phyloP scores from a whole-genome alignment of 2,888 invertebrate genomes.

The Agapetus fuscipes region DNA sequence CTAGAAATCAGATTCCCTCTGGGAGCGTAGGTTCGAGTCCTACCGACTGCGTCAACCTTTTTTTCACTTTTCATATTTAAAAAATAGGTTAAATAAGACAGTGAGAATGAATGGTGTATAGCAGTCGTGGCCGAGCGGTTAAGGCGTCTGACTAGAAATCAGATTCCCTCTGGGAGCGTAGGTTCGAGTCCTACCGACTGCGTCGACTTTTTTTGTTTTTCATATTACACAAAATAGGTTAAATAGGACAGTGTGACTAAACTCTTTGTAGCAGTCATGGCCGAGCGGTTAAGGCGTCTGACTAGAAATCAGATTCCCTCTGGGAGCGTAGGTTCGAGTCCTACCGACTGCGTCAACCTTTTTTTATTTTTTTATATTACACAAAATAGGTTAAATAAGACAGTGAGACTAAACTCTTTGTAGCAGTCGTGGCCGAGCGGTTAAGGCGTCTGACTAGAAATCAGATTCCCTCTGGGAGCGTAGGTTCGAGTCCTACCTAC shows the following conservation, averaged over 20 bases:
- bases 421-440: slow-evolving; percentile 81
- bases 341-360: slow-evolving; percentile 83
- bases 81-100: no score
- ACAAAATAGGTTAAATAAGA: no score
- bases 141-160: slow-evolving; percentile 85
- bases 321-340: slow-evolving; percentile 86
- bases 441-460: slow-evolving; percentile 86
- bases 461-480: slow-evolving; percentile 87
- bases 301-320: slow-evolving; percentile 85
- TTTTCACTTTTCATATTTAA: no score
- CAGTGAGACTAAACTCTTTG: no score
- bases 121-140: slow-evolving; percentile 82
- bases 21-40: slow-evolving; percentile 87
- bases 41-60: slow-evolving; percentile 84
- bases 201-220: no score
- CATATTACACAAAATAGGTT: no score
- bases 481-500: slow-evolving; percentile 86
- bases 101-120: no score
- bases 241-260: no score
- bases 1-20: slow-evolving; percentile 86
- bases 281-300: slow-evolving; percentile 84
- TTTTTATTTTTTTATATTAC: no score
- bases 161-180: slow-evolving; percentile 86
- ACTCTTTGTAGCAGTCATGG: slow-evolving; percentile 73
- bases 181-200: slow-evolving; percentile 85